Evolutionary conservation across 2,888 invertebrate genomes (phyloP).

Genomic region (Antheraea assamensis): DNA sequence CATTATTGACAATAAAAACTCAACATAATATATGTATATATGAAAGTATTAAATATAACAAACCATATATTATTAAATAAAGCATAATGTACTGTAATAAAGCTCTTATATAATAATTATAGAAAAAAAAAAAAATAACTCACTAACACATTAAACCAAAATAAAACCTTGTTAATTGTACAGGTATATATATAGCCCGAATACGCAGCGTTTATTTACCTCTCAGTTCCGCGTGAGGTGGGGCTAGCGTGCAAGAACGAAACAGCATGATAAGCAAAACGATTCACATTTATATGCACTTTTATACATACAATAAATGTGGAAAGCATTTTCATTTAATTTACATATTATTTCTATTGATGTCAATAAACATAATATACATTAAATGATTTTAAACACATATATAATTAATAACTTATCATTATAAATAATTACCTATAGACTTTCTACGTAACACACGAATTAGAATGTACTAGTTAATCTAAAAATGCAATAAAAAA

Average conservation of each 20-base stretch:
- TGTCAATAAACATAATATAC: neutral
- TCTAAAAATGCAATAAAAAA: no score
- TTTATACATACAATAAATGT: conserved; percentile 19
- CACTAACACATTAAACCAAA: neutral
- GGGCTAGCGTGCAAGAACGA: conserved; percentile 80
- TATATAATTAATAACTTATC: neutral
- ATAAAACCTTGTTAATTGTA: neutral
- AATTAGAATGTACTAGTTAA: no score
- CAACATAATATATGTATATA: neutral
- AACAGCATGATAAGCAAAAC: conserved; percentile 74
- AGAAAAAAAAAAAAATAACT: neutral
- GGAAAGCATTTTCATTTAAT: neutral
- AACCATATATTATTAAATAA: neutral
- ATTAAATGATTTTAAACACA: neutral
- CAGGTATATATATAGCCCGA: neutral
- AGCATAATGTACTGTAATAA: neutral
- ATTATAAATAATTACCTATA: no score
- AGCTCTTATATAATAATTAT: neutral
- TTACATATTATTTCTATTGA: neutral
- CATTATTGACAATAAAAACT: neutral
- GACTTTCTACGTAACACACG: no score
- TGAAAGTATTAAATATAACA: neutral
- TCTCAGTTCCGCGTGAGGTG: conserved; percentile 80
- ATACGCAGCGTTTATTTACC: conserved; percentile 65
- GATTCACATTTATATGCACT: conserved; percentile 41